These are phyloP conservation scores for Microplitis mediator DNA, from an alignment of 1,140 invertebrate species.

Conservation along the genomic window DNA sequence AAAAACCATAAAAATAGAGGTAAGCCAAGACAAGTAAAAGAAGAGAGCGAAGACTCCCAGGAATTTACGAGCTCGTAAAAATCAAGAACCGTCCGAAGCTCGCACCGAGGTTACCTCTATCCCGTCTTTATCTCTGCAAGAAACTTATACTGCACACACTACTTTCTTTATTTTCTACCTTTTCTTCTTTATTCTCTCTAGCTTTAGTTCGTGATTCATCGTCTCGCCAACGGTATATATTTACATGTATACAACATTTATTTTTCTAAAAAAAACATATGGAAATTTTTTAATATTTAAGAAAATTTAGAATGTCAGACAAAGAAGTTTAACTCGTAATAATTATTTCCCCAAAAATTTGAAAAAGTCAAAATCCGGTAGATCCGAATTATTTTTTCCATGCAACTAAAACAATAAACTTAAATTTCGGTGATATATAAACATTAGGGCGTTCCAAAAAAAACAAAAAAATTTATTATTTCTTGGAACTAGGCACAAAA, in stretches of 20 bases:
- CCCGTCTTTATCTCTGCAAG: conserved; percentile 31
- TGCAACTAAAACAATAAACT: too few relatives aligned
- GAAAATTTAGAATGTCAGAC: neutral
- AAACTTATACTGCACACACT: conserved; percentile 8
- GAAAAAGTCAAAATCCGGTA: too few relatives aligned
- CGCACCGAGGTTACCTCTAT: conserved; percentile 55
- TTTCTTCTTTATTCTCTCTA: neutral
- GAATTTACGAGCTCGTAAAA: conserved; percentile 63
- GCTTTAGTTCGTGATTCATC: neutral
- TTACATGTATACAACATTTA: neutral
- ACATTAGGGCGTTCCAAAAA: too few relatives aligned
- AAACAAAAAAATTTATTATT: too few relatives aligned
- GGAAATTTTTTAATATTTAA: neutral
- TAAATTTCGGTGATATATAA: too few relatives aligned
- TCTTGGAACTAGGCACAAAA: too few relatives aligned
- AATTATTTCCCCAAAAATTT: too few relatives aligned
- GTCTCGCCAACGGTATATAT: neutral
- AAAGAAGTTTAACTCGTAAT: too few relatives aligned
- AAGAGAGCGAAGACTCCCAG: conserved; percentile 28
- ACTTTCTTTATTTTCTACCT: neutral
- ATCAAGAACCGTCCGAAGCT: conserved; percentile 60
- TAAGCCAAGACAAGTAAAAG: conserved; percentile 22
- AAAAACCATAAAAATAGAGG: neutral
- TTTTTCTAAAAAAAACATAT: too few relatives aligned
- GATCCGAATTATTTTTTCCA: too few relatives aligned